Percentiles rank a stretch among this genome's conserved stretches.
These are phyloP conservation scores for Adoxophyes honmai DNA, from an alignment of 1,140 invertebrate genomes.

Conservation along the genomic window DNA sequence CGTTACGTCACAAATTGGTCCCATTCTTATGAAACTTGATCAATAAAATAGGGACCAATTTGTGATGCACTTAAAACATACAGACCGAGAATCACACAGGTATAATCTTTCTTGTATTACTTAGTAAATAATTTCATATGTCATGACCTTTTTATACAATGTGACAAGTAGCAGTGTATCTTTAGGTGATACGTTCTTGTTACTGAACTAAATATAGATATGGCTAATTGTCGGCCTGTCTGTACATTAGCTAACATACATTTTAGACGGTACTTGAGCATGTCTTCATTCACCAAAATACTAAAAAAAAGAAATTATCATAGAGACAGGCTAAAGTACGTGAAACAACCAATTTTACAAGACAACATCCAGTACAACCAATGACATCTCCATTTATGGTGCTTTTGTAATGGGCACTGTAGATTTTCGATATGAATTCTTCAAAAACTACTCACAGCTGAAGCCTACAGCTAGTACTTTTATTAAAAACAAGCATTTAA, in stretches of 20 bases:
- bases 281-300: constrained; percentile 1
- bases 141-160: no score
- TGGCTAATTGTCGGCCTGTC: no score
- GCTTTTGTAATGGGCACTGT: constrained; percentile 8
- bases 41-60: not conserved
- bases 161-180: no score
- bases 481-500: constrained; percentile 8
- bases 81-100: not conserved
- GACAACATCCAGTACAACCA: constrained; percentile 14
- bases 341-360: constrained; percentile 16
- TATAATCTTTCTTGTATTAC: no score
- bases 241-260: not conserved
- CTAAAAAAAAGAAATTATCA: not conserved
- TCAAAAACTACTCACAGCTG: constrained; percentile 1
- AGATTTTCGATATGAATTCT: not conserved
- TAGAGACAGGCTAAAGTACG: constrained; percentile 15
- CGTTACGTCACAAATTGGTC: not conserved
- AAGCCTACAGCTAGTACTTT: constrained; percentile 8
- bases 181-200: no score
- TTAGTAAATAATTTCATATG: no score
- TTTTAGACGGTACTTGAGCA: not conserved
- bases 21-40: not conserved
- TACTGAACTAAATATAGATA: no score
- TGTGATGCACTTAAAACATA: not conserved
- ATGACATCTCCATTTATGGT: constrained; percentile 5